phyloP scores from a whole-genome alignment of 2,888 invertebrate species.

The Xanthostigma xanthostigma region DNA sequence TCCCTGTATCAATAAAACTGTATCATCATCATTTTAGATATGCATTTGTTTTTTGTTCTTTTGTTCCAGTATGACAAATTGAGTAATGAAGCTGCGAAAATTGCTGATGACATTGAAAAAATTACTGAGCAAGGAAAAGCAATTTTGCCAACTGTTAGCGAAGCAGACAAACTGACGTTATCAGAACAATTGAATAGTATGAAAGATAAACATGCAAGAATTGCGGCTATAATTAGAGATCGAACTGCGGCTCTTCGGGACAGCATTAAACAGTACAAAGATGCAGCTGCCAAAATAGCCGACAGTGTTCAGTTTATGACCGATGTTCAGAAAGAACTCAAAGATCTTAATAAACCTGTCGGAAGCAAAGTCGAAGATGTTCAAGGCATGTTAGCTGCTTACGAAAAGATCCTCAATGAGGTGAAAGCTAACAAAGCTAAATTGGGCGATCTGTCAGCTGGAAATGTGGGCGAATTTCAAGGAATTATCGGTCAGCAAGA shows the following conservation, averaged over 20 bases:
- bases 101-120: slow-evolving; percentile 55
- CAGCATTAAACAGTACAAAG: slow-evolving; percentile 66
- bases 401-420: slow-evolving; percentile 63
- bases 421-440: slow-evolving; percentile 64
- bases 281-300: slow-evolving; percentile 63
- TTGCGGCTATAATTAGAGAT: slow-evolving; percentile 61
- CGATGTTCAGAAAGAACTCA: slow-evolving; percentile 68
- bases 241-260: slow-evolving; percentile 57
- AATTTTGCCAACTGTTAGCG: slow-evolving; percentile 63
- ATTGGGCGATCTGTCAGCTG: slow-evolving; percentile 60
- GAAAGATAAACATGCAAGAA: slow-evolving; percentile 61
- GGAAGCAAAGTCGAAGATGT: slow-evolving; percentile 82
- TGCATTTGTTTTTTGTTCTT: slow-evolving; percentile 8
- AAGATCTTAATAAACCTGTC: slow-evolving; percentile 70
- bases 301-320: slow-evolving; percentile 68
- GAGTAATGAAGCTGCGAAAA: slow-evolving; percentile 54
- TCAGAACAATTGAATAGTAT: slow-evolving; percentile 66
- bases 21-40: not conserved
- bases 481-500: slow-evolving; percentile 69
- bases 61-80: slow-evolving; percentile 50
- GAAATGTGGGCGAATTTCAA: slow-evolving; percentile 63
- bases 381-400: slow-evolving; percentile 60
- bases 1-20: not conserved
- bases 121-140: slow-evolving; percentile 67
- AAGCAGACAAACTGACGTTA: slow-evolving; percentile 70